Percentiles rank a stretch among this genome's conserved stretches.
Conservation (phyloP, 2,113 vertebrate species). For the Trachemys scripta region DNA sequence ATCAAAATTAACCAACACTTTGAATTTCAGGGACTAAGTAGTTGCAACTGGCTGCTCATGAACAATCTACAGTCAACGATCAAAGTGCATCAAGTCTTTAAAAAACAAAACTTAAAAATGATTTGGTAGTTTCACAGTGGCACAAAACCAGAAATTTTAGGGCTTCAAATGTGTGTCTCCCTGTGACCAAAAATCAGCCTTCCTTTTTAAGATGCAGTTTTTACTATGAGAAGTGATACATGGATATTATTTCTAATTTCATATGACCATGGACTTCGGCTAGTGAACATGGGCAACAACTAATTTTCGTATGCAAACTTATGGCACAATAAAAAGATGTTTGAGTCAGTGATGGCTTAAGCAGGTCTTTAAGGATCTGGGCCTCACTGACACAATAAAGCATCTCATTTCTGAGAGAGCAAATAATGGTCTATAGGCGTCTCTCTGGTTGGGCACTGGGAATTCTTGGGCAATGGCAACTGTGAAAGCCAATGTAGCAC, state of each 20-base stretch:
- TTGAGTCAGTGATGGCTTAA: background rate
- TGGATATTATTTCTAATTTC: background rate
- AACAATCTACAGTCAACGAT: background rate
- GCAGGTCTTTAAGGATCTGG: background rate
- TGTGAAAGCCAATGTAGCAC: background rate
- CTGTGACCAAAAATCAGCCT: background rate
- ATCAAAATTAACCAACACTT: background rate
- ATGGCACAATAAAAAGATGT: background rate
- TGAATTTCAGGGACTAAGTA: background rate
- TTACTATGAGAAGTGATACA: background rate
- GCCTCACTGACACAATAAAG: background rate
- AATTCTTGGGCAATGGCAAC: background rate
- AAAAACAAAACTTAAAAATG: background rate
- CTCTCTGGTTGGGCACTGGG: background rate
- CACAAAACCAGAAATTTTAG: background rate
- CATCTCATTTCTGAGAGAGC: background rate
- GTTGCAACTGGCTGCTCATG: background rate
- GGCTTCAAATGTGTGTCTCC: background rate
- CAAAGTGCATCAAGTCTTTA: background rate
- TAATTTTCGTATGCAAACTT: background rate
- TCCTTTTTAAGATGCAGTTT: background rate
- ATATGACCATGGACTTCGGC: background rate
- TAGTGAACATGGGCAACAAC: background rate
- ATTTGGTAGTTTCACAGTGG: background rate
- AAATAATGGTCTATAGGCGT: background rate